These are phyloP conservation scores for Seriola quinqueradiata DNA, from an alignment of 2,113 vertebrate species.

Conservation along the genomic window DNA sequence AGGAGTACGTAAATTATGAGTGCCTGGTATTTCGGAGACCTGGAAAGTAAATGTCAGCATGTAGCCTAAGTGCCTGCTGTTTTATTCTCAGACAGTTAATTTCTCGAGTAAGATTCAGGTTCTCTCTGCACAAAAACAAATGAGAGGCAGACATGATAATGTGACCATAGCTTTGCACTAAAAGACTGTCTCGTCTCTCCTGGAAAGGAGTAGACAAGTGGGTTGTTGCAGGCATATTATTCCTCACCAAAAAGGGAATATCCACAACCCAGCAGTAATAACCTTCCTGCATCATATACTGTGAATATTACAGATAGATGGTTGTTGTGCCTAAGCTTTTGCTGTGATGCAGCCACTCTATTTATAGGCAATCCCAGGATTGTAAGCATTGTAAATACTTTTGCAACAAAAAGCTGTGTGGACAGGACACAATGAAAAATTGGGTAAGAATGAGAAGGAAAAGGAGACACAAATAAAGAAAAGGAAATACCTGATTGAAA, in stretches of 20 bases:
- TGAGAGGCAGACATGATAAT: slow-evolving; percentile 33
- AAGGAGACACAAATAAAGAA: not conserved
- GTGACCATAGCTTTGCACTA: slow-evolving; percentile 20
- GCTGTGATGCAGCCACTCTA: slow-evolving; percentile 51
- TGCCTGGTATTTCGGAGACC: slow-evolving; percentile 47
- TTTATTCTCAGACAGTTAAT: slow-evolving; percentile 59
- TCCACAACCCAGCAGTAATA: slow-evolving; percentile 45
- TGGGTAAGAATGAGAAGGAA: slow-evolving; percentile 26
- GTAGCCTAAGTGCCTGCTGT: slow-evolving; percentile 40
- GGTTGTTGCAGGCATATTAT: slow-evolving; percentile 44
- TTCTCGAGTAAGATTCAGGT: slow-evolving; percentile 40
- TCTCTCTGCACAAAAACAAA: slow-evolving; percentile 46
- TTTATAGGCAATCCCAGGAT: slow-evolving; percentile 66
- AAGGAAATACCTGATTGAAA: slow-evolving; percentile 12
- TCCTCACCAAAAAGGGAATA: slow-evolving; percentile 50
- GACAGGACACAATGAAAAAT: slow-evolving; percentile 51
- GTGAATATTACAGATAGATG: slow-evolving; percentile 60
- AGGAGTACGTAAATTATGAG: slow-evolving; percentile 32
- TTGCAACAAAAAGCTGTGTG: slow-evolving; percentile 41
- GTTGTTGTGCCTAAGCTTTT: slow-evolving; percentile 51
- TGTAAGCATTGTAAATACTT: slow-evolving; percentile 60
- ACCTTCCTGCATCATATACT: slow-evolving; percentile 42
- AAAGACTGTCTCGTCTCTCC: slow-evolving; percentile 36
- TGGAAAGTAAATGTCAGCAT: slow-evolving; percentile 66
- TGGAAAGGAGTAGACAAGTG: slow-evolving; percentile 38